Base-by-base conservation (phyloP, 2,797 vertebrate species). In the Girardinus metallicus region DNA sequence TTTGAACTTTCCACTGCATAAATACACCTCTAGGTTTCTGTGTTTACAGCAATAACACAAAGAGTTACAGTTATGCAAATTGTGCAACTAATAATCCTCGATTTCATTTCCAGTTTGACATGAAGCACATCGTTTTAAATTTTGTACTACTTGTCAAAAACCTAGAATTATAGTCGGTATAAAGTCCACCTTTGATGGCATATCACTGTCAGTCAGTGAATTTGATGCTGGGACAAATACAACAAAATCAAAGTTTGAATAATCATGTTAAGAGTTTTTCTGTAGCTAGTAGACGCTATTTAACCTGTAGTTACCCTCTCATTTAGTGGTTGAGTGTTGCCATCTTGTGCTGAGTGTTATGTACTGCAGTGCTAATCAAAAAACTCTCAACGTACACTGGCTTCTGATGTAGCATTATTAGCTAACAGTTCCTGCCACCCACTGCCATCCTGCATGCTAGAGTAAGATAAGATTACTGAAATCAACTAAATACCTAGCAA, bases 21-120 rank as follows among this genome's bases (percentile, higher is more conserved):
- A 44, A 72, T 72, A 12, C 26, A 46, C 1, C n/a, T 72, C 8
- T 29, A 18, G 26, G n/a, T 44, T 72, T 72, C 68, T 31, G 43
- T 46, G 68, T 72, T 72, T 72, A 72, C n/a, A 72, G 26, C 43
- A 53, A 83, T 74, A 88, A 80, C 73, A 78, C 76, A 82, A 29
- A 53, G 43, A 81, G 36, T 86, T 87, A 76, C 47, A 86, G 43
- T 34, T 76, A 47, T 36, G 46, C 21, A 36, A 36, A 62, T 72
- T 72, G 26, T 18, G 12, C 43, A 46, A 13, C 12, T 29, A 44
- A 72, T 72, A 16, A 18, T 46, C n/a, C 43, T 46, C 15, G 13
- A 43, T 71, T 44, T n/a, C 13, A 29, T n/a, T 46, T 16, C 7
- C n/a, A 18, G 12, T 29, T 41, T 46, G 26, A 5, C 15, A 29